Evolutionary conservation across 2,797 vertebrate genomes (phyloP), one percentile per base, ranked within the genome.

Genomic region (Myiothlypis coronata): DNA sequence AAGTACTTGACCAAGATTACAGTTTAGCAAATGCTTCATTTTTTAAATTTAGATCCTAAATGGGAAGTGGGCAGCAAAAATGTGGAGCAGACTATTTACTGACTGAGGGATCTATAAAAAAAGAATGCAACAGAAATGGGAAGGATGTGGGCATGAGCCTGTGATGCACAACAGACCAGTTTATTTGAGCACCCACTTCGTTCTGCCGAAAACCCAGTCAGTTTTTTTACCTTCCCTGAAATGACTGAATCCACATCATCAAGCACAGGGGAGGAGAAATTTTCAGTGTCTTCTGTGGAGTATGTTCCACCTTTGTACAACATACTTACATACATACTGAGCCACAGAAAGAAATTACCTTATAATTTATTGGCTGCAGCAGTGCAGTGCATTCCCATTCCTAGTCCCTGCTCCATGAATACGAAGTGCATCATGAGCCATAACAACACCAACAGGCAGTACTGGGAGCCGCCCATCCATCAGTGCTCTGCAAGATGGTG

Each of bases 121-220:
- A 76, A 79, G 8, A 67, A 30, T 49, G 12, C 19, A 88, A 60
- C 8, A 63, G n/a, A 63, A 87, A 59, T 16, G 4, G 6, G 27
- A 12, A 81, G 17, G 10, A 39, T 3, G 0, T 24, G 4, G 34
- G 13, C 30, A 0, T n/a, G 17, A 74, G 11, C 28, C 37, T 28
- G 19, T 77, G 24, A 27, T 37, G 19, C 21, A 77, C 32, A 71
- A 13, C 16, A 75, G 18, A 59, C 21, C 23, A 12, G 6, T 75
- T 44, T 12, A 72, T 47, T 35, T 74, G 17, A 35, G 27, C 35
- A 77, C 9, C 6, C 28, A 59, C 26, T 37, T 69, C 52, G 5
- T 50, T 64, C 35, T 80, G 49, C 44, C 78, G 70, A 76, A 92
- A 81, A 75, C 4, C 8, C 18, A 30, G 27, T 24, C 47, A 41